A percentile compares a stretch with the other conserved stretches of the same genome.
phyloP scores from a whole-genome alignment of 1,140 invertebrate species.

The Nephila pilipes region DNA sequence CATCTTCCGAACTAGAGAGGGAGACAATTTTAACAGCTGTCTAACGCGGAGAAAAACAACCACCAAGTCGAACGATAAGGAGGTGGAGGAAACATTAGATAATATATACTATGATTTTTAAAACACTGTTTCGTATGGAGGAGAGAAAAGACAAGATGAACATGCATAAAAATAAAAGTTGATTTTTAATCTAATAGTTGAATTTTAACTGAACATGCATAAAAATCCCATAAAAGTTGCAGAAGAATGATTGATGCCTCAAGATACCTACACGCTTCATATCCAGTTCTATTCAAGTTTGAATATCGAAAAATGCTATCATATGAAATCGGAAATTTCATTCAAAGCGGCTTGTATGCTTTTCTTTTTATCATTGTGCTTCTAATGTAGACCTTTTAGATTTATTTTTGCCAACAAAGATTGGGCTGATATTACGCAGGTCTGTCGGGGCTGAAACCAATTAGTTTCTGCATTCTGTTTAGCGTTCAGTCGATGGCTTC shows the following conservation, averaged over 20 bases:
- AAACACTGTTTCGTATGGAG: constrained; percentile 11
- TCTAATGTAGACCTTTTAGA: too few species aligned
- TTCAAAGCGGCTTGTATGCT: constrained; percentile 41
- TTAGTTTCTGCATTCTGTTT: too few species aligned
- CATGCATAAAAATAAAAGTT: too few species aligned
- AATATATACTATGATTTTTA: not conserved
- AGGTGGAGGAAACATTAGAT: not conserved
- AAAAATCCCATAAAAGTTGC: not conserved
- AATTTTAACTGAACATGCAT: too few species aligned
- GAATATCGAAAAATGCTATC: not conserved
- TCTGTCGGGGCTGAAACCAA: too few species aligned
- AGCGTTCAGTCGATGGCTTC: too few species aligned
- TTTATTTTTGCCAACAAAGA: too few species aligned
- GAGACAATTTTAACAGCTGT: not conserved
- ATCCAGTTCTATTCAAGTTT: not conserved
- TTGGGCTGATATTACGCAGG: too few species aligned
- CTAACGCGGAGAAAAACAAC: not conserved
- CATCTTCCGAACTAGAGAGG: not conserved
- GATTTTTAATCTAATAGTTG: too few species aligned
- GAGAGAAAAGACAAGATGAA: not conserved
- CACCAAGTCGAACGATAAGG: not conserved
- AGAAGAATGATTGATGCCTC: not conserved
- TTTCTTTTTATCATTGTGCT: too few species aligned
- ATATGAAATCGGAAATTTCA: constrained; percentile 34
- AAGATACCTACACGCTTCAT: not conserved